Evolutionary conservation across 1,140 invertebrate genomes (phyloP), one percentile per base, ranked within the genome.

Genomic region (Bombyx mandarina): DNA sequence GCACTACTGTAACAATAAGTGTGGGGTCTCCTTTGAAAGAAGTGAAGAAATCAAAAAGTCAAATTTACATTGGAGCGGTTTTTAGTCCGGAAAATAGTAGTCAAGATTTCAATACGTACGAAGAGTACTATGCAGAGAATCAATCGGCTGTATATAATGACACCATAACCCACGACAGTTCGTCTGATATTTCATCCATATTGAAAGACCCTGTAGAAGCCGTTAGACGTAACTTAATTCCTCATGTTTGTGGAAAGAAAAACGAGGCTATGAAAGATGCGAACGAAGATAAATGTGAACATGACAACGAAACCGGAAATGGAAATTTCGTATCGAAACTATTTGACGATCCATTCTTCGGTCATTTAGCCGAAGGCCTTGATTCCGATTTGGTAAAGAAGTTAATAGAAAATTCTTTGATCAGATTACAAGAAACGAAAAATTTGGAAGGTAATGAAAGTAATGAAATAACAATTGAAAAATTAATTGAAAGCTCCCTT

Each of bases 121-220:
- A 86, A 77, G 83, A 85, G 61, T 84, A 82, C 69, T 82, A 63
- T 53, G 53, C 61, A 57, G 72, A 80, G 26, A 72, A 57, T 59
- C 66, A 68, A 35, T 35, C 26, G 4, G 26, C 26, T 35, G 26
- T 35, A 1, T 35, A 35, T 35, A 22, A 71, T 53, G 22, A 45
- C 22, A 59, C 52, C 22, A 45, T 51, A 46, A 61, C 54, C 43
- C 50, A 12, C 43, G 63, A 61, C 59, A 75, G 65, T 12, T 70
- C 73, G 7, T 70, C 70, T 60, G 83, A 91, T 62, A 77, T 92
- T 10, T 82, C 88, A 49, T 88, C 90, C 62, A 87, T 92, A 44
- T 73, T 93, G 43, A 87, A 86, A 54, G 91, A 94, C 79, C 93
- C 92, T 2, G 92, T 93, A 8, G 91, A 93, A 88, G 92, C 92